These are phyloP conservation scores for Brachionus asplanchnoidis DNA, from an alignment of 1,140 invertebrate species.

Conservation along the genomic window DNA sequence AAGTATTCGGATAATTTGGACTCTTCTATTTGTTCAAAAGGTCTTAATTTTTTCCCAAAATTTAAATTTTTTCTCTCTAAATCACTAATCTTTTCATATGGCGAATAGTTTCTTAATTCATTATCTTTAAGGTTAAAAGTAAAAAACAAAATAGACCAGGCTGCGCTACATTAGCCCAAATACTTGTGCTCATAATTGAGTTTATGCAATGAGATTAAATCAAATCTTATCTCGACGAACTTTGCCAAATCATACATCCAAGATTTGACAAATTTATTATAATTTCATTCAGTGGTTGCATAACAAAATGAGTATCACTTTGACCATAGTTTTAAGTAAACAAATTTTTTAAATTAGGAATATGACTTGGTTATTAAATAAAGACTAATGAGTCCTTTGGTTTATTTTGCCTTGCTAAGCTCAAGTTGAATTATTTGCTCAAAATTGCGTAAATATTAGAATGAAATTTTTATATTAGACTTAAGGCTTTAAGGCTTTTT, in stretches of 20 bases:
- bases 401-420: neutral
- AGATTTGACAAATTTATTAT: neutral
- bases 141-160: neutral
- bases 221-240: neutral
- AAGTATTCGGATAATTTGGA: neutral
- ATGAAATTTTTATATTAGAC: neutral
- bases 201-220: neutral
- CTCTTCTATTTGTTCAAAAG: neutral
- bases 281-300: neutral
- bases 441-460: slow-evolving; percentile 14
- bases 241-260: neutral
- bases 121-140: neutral
- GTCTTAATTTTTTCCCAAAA: neutral
- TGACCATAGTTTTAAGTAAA: neutral
- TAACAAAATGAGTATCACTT: neutral
- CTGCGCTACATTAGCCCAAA: neutral
- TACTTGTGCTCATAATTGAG: neutral
- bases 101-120: neutral
- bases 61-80: neutral
- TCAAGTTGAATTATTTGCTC: neutral
- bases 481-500: neutral
- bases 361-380: neutral
- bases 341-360: neutral
- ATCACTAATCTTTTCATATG: neutral
- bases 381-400: neutral